Evolutionary conservation across 2,797 vertebrate species (phyloP).

Genomic region (Takifugu rubripes): DNA sequence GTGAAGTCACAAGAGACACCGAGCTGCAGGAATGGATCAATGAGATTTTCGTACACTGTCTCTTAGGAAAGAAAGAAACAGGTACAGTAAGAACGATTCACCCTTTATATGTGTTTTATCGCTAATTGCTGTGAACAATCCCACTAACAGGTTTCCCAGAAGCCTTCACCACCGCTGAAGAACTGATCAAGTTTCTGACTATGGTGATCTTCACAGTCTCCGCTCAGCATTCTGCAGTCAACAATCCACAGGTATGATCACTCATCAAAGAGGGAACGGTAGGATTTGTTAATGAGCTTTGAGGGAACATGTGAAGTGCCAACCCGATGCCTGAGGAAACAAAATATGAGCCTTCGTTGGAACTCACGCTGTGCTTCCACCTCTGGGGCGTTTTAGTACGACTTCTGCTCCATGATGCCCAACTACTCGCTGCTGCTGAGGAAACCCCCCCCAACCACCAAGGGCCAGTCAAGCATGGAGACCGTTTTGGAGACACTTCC

Average conservation of each 20-base stretch:
- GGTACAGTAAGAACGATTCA: background rate
- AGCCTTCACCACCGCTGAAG: background rate
- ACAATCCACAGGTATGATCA: background rate
- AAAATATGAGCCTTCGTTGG: too few relatives aligned
- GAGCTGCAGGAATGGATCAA: slow-evolving; percentile 16
- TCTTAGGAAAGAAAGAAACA: slow-evolving; percentile 2
- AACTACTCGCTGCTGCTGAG: slow-evolving; percentile 67
- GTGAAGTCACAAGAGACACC: background rate
- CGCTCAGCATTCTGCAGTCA: slow-evolving; percentile 6
- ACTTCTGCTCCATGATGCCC: slow-evolving; percentile 73
- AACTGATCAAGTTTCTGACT: slow-evolving; percentile 7
- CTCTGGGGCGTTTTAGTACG: slow-evolving; percentile 57
- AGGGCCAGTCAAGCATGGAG: slow-evolving; percentile 66
- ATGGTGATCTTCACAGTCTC: slow-evolving; percentile 8
- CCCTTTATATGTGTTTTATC: background rate
- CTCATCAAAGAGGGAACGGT: too few relatives aligned
- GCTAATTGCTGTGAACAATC: too few relatives aligned
- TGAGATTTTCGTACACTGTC: slow-evolving; percentile 3
- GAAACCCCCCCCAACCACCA: slow-evolving; percentile 70
- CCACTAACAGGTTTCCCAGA: background rate
- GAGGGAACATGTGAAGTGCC: too few relatives aligned
- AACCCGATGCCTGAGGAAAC: too few relatives aligned
- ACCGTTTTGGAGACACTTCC: slow-evolving; percentile 72
- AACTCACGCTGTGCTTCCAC: background rate
- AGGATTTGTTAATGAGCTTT: too few relatives aligned